A percentile compares a stretch with the other conserved stretches of the same genome.
Conservation (phyloP, 2,113 vertebrate species). For the Cryptoleucopteryx plumbea region DNA sequence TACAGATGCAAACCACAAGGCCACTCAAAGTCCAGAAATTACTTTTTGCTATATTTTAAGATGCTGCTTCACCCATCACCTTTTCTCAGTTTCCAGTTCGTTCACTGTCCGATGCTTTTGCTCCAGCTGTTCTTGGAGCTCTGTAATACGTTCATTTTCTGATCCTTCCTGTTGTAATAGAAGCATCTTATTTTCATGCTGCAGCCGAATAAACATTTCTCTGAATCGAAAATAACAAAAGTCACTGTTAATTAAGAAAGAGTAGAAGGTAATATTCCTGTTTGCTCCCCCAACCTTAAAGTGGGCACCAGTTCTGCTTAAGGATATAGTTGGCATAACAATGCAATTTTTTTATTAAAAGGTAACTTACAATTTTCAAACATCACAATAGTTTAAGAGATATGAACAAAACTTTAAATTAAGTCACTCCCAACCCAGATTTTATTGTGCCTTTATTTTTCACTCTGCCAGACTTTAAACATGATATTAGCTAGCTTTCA, state of each 20-base stretch:
- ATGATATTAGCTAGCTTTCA: neutral
- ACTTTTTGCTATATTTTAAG: neutral
- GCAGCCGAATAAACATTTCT: conserved; percentile 91
- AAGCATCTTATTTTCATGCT: conserved; percentile 98
- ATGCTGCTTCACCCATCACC: conserved; percentile 32
- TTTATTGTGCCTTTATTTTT: neutral
- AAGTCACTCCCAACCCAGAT: neutral
- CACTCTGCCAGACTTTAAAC: neutral
- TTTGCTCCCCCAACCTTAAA: neutral
- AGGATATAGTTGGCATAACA: neutral
- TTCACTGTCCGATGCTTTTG: conserved; percentile 85
- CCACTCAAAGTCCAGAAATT: neutral
- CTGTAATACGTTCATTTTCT: conserved; percentile 84
- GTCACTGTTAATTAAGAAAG: neutral
- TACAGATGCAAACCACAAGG: neutral
- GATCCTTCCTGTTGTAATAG: conserved; percentile 88
- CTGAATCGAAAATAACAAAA: conserved; percentile 59
- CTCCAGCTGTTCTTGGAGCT: conserved; percentile 86
- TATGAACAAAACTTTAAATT: neutral
- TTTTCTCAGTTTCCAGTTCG: conserved; percentile 88
- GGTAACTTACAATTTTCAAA: neutral
- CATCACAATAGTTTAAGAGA: neutral
- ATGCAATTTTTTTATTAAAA: neutral
- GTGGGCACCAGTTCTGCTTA: neutral
- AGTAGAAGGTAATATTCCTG: neutral